Evolutionary conservation across 2,113 vertebrate genomes (phyloP).

Genomic region (Phoxinus phoxinus): DNA sequence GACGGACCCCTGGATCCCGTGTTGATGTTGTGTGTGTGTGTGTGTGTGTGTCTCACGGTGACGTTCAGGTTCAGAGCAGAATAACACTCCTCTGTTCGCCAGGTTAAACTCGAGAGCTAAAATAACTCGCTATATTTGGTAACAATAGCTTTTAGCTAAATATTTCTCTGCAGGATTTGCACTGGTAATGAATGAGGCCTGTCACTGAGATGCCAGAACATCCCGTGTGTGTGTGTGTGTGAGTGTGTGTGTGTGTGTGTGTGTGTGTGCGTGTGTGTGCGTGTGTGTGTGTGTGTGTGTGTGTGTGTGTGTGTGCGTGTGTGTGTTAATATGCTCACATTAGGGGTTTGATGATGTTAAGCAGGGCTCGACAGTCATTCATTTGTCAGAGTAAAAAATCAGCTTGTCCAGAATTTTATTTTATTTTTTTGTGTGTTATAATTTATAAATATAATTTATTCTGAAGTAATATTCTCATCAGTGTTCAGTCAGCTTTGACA

Average conservation of each 20-base stretch:
- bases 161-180: slow-evolving; percentile 57
- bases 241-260: slow-evolving; percentile 8
- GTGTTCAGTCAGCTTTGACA: too few species aligned
- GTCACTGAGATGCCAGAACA: slow-evolving; percentile 39
- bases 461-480: too few species aligned
- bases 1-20: slow-evolving; percentile 17
- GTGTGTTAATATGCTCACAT: not conserved
- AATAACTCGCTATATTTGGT: slow-evolving; percentile 46
- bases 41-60: slow-evolving; percentile 21
- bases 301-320: slow-evolving; percentile 14
- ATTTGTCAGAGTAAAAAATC: too few species aligned
- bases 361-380: too few species aligned
- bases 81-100: slow-evolving; percentile 40
- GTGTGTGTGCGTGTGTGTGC: slow-evolving; percentile 13
- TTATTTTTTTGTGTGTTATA: too few species aligned
- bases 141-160: slow-evolving; percentile 59
- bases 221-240: slow-evolving; percentile 10
- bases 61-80: slow-evolving; percentile 43
- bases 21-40: not conserved
- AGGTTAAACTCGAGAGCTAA: slow-evolving; percentile 47
- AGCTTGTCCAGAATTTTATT: too few species aligned
- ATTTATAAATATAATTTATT: too few species aligned
- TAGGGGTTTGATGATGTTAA: too few species aligned
- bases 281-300: slow-evolving; percentile 9
- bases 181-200: slow-evolving; percentile 57